A percentile compares a stretch with the other conserved stretches of the same genome.
Evolutionary conservation across 2,113 vertebrate genomes (phyloP).

Genomic region (Chloropsis hardwickii): DNA sequence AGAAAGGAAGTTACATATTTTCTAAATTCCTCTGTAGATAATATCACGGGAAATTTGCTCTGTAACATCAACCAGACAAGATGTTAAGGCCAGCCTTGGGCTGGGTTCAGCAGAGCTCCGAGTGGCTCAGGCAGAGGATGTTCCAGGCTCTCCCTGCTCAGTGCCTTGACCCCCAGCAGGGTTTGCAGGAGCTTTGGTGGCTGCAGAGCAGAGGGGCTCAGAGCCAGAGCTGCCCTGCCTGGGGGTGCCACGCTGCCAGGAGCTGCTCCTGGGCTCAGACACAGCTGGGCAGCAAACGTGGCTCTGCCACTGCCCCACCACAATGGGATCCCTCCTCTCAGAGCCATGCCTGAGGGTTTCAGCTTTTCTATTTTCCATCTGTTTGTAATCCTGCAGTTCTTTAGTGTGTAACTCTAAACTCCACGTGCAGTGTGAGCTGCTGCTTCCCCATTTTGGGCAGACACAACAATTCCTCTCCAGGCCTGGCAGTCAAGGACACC

Average conservation of each 20-base stretch:
- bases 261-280: background rate
- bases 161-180: rapidly evolving
- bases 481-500: background rate
- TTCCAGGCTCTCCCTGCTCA: background rate
- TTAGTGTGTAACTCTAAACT: rapidly evolving
- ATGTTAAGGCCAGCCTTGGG: background rate
- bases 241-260: background rate
- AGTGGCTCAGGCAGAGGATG: background rate
- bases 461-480: background rate
- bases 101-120: background rate
- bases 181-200: background rate
- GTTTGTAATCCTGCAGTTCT: background rate
- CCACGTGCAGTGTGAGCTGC: background rate
- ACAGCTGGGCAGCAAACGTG: background rate
- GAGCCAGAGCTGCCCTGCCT: background rate
- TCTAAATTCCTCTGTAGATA: background rate
- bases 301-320: background rate
- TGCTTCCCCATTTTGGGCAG: background rate
- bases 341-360: rapidly evolving
- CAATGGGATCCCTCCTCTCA: rapidly evolving
- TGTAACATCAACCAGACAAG: background rate
- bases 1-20: background rate
- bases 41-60: background rate
- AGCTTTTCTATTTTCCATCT: rapidly evolving
- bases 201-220: background rate